Conservation (phyloP, 1,140 invertebrate species). For the Heliconius congener region DNA sequence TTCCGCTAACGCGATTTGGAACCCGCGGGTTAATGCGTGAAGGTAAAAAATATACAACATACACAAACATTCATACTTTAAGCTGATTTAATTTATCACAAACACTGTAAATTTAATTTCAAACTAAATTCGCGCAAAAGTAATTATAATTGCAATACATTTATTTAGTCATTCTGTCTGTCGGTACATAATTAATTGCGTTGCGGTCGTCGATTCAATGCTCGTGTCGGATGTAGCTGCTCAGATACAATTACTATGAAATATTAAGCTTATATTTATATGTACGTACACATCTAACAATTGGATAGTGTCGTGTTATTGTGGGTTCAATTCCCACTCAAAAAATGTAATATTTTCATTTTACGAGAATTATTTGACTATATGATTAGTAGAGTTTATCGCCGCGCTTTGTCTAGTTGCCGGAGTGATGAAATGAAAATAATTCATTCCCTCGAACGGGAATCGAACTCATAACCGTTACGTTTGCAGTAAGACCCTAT, state of each 20-base stretch:
- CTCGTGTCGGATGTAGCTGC: constrained; percentile 27
- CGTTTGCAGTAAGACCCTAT: no score
- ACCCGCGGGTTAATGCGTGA: background rate
- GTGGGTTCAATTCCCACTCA: background rate
- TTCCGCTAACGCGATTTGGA: background rate
- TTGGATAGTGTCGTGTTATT: background rate
- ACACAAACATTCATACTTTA: background rate
- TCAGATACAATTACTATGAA: constrained; percentile 27
- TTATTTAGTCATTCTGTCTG: constrained; percentile 38
- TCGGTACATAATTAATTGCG: constrained; percentile 37
- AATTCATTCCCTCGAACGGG: no score
- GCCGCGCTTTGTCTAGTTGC: no score
- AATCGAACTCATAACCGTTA: no score
- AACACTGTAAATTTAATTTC: background rate
- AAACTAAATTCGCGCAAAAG: background rate
- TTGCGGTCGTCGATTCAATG: constrained; percentile 34
- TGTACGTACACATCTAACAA: background rate
- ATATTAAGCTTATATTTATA: constrained; percentile 13
- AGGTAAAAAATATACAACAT: background rate
- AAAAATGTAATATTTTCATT: no score
- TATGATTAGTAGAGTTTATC: no score
- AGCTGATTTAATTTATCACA: background rate
- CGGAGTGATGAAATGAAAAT: no score
- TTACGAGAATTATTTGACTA: no score
- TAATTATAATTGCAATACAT: constrained; percentile 44